Conservation (phyloP, 2,888 invertebrate species). For the Strigamia transsilvanica region DNA sequence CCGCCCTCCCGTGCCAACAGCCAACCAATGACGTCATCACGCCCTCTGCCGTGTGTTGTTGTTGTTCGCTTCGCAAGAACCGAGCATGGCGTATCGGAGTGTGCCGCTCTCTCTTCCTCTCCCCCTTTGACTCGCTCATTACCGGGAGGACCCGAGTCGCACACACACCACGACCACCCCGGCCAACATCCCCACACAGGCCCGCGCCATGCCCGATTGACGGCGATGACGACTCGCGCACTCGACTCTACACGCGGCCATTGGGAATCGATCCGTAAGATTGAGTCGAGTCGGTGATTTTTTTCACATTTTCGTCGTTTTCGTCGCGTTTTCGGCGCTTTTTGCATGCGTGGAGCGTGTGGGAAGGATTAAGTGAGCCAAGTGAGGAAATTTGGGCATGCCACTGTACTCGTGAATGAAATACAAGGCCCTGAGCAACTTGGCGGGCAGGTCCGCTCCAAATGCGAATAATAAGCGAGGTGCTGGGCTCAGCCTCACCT, state of each 20-base stretch:
- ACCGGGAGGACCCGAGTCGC: not conserved
- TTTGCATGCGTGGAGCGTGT: not conserved
- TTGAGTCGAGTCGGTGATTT: not conserved
- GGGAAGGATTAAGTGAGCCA: not conserved
- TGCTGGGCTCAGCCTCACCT: conserved; percentile 48
- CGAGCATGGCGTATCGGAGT: conserved; percentile 53
- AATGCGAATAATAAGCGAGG: conserved; percentile 41
- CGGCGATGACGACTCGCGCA: not conserved
- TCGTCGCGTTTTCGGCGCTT: not conserved
- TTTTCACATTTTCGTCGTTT: not conserved
- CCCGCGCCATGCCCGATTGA: too few species aligned
- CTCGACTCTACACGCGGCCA: not conserved
- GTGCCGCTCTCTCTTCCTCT: conserved; percentile 54
- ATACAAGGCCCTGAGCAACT: conserved; percentile 54
- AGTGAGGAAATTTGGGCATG: not conserved
- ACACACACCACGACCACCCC: not conserved
- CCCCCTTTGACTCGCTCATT: not conserved
- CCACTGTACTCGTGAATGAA: conserved; percentile 53
- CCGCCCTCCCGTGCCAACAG: not conserved
- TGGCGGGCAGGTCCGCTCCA: conserved; percentile 28
- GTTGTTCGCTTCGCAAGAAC: conserved; percentile 53
- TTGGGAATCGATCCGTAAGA: not conserved
- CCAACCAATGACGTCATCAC: conserved; percentile 6
- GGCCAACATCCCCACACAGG: too few species aligned
- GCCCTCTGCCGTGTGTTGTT: not conserved